Evolutionary conservation across 2,888 invertebrate genomes (phyloP).

Genomic region (Drosophila borealis): DNA sequence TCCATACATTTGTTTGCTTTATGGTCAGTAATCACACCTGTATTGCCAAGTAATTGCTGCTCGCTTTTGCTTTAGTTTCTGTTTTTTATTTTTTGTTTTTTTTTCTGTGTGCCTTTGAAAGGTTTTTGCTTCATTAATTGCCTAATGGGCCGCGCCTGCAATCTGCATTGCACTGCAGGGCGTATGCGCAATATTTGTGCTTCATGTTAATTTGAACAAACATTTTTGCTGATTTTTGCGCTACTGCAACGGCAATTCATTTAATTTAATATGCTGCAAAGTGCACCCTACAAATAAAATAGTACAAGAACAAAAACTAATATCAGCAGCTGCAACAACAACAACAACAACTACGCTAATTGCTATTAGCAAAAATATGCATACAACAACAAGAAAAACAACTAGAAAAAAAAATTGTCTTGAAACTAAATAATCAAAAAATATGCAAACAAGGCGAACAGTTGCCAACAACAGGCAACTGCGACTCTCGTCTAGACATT

Average conservation of each 20-base stretch:
- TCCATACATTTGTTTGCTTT: background rate
- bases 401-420: slow-evolving; percentile 2
- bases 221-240: slow-evolving; percentile 23
- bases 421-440: slow-evolving; percentile 16
- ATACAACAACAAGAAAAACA: slow-evolving; percentile 4
- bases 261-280: slow-evolving; percentile 33
- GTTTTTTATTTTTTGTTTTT: background rate
- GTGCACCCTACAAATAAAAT: slow-evolving; percentile 43
- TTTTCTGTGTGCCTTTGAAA: slow-evolving; percentile 20
- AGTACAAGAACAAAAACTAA: slow-evolving; percentile 3
- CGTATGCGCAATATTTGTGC: slow-evolving; percentile 53
- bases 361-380: slow-evolving; percentile 14
- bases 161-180: slow-evolving; percentile 52
- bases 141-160: slow-evolving; percentile 75
- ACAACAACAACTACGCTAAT: slow-evolving; percentile 33
- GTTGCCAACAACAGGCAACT: slow-evolving; percentile 55
- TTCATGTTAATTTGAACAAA: slow-evolving; percentile 14
- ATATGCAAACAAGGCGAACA: slow-evolving; percentile 70
- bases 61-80: slow-evolving; percentile 13
- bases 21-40: slow-evolving; percentile 44
- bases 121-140: slow-evolving; percentile 72
- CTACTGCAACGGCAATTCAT: slow-evolving; percentile 26
- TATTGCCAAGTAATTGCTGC: slow-evolving; percentile 37
- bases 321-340: slow-evolving; percentile 18
- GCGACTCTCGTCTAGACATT: slow-evolving; percentile 59